Conservation (phyloP, 2,113 vertebrate species). For the Takifugu flavidus region DNA sequence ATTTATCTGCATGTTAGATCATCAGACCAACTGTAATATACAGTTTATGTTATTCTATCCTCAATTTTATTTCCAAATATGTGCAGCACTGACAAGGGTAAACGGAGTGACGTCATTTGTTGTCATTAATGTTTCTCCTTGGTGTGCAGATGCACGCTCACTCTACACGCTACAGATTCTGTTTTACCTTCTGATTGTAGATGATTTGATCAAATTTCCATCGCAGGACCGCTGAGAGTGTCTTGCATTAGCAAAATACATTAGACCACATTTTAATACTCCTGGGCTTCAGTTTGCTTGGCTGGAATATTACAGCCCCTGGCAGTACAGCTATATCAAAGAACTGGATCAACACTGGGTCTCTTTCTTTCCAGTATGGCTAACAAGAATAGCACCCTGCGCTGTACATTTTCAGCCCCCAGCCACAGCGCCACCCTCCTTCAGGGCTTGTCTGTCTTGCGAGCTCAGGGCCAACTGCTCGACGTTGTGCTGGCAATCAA, state of each 20-base stretch:
- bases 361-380: slow-evolving; percentile 84
- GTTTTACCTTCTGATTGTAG: not conserved
- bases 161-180: slow-evolving; percentile 3
- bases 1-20: too few relatives aligned
- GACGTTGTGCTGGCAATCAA: slow-evolving; percentile 91
- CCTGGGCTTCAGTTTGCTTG: not conserved
- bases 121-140: too few relatives aligned
- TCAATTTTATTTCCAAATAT: too few relatives aligned
- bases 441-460: slow-evolving; percentile 87
- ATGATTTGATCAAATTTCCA: slow-evolving; percentile 30
- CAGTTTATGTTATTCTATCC: too few relatives aligned
- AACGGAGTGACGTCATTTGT: too few relatives aligned
- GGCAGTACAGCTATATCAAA: not conserved
- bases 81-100: too few relatives aligned
- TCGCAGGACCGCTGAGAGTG: slow-evolving; percentile 6
- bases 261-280: slow-evolving; percentile 1
- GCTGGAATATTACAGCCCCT: not conserved
- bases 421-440: slow-evolving; percentile 90
- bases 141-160: not conserved
- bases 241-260: not conserved
- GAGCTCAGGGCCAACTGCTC: slow-evolving; percentile 90
- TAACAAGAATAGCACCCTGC: slow-evolving; percentile 87
- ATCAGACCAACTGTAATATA: too few relatives aligned
- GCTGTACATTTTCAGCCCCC: slow-evolving; percentile 92
- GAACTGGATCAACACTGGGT: not conserved